phyloP scores from a whole-genome alignment of 2,797 vertebrate genomes.

The Triplophysa yarkandensis region DNA sequence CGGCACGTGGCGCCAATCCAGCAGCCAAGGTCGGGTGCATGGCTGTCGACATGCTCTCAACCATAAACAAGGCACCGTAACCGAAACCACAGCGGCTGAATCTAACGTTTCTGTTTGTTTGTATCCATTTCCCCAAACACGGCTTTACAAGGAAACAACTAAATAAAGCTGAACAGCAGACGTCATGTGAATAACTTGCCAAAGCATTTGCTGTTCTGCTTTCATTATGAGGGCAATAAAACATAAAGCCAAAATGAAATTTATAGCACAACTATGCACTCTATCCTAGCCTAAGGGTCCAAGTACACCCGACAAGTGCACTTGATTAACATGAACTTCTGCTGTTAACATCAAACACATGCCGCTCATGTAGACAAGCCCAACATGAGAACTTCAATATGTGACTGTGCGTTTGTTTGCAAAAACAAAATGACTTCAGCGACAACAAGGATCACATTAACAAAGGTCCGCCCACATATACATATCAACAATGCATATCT shows the following conservation, averaged over 20 bases:
- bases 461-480: background rate
- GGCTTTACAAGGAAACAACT: constrained; percentile 39
- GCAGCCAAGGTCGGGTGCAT: background rate
- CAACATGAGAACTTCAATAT: constrained; percentile 50
- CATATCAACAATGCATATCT: background rate
- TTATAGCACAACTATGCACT: constrained; percentile 68
- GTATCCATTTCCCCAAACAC: constrained; percentile 42
- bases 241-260: constrained; percentile 55
- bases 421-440: background rate
- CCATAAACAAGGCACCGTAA: constrained; percentile 14
- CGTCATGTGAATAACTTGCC: constrained; percentile 43
- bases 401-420: background rate
- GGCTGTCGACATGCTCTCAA: background rate
- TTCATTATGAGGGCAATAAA: background rate
- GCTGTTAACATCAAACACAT: constrained; percentile 71
- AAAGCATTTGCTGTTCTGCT: background rate
- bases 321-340: constrained; percentile 63
- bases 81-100: background rate
- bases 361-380: constrained; percentile 57
- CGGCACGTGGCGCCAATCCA: constrained; percentile 11
- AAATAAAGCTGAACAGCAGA: constrained; percentile 34
- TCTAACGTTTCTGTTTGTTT: constrained; percentile 40
- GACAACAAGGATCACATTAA: background rate
- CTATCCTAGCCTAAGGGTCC: constrained; percentile 64
- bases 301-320: constrained; percentile 58